These are phyloP conservation scores for Bombyx huttoni DNA, from an alignment of 2,888 invertebrate genomes.

Conservation along the genomic window DNA sequence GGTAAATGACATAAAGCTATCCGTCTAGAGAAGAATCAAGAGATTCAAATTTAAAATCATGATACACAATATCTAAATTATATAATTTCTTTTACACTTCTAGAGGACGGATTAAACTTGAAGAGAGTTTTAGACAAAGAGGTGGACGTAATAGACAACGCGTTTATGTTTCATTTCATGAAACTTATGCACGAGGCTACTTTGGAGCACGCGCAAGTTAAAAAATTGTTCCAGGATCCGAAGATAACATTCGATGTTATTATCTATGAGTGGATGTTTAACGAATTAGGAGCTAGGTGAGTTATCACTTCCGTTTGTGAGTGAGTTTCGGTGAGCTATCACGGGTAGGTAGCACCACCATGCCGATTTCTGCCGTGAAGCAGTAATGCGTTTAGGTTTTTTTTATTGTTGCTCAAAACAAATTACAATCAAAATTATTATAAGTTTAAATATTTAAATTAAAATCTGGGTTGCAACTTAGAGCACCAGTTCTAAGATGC, in stretches of 20 bases:
- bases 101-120: not conserved
- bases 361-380: no score
- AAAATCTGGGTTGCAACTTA: no score
- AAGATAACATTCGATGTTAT: constrained; percentile 13
- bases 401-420: no score
- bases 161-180: not conserved
- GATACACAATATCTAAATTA: not conserved
- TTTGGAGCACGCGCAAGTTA: constrained; percentile 7
- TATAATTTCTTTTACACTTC: not conserved
- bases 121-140: not conserved
- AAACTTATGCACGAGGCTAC: not conserved
- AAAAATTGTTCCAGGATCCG: constrained; percentile 10
- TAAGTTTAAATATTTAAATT: no score
- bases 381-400: no score
- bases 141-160: not conserved
- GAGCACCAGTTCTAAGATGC: no score
- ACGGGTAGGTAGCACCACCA: no score
- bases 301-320: not conserved
- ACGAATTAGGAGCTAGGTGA: constrained; percentile 10
- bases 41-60: not conserved
- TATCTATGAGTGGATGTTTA: constrained; percentile 16
- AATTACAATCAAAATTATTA: no score
- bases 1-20: no score
- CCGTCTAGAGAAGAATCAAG: no score
- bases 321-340: no score